These are phyloP conservation scores for Thamnophis sirtalis DNA, from an alignment of 2,113 vertebrate genomes.

Conservation along the genomic window DNA sequence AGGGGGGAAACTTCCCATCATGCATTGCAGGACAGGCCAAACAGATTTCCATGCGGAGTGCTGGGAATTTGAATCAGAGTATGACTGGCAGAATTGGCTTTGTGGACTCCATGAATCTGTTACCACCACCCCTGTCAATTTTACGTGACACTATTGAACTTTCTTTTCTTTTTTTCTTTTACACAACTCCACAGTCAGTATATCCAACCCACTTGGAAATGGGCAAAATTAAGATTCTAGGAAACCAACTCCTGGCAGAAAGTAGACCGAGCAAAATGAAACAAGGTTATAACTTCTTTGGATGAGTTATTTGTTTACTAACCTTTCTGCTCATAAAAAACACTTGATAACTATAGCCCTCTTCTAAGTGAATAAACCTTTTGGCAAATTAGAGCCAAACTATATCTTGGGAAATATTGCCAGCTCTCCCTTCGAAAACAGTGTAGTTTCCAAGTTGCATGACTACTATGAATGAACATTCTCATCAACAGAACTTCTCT, in stretches of 20 bases:
- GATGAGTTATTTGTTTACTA: neutral
- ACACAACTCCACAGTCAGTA: neutral
- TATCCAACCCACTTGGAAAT: constrained; percentile 10
- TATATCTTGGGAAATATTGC: neutral
- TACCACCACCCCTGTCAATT: neutral
- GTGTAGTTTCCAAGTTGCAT: neutral
- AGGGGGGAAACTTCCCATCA: constrained; percentile 71
- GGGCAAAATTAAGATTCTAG: neutral
- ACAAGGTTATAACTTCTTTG: constrained; percentile 11
- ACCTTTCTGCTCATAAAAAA: neutral
- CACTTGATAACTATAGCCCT: neutral
- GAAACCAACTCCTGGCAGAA: neutral
- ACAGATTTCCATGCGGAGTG: constrained; percentile 63
- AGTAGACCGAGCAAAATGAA: constrained; percentile 7
- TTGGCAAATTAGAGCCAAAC: neutral
- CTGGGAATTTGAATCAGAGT: constrained; percentile 51
- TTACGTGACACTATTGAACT: neutral
- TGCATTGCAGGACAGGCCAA: constrained; percentile 75
- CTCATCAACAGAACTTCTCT: neutral
- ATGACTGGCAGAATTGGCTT: constrained; percentile 57
- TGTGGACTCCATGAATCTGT: constrained; percentile 47
- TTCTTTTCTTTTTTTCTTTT: neutral
- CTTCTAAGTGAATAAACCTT: neutral
- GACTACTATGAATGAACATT: neutral
- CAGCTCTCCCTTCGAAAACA: neutral